Evolutionary conservation across 2,888 invertebrate genomes (phyloP).

Genomic region (Spilarctia lutea): DNA sequence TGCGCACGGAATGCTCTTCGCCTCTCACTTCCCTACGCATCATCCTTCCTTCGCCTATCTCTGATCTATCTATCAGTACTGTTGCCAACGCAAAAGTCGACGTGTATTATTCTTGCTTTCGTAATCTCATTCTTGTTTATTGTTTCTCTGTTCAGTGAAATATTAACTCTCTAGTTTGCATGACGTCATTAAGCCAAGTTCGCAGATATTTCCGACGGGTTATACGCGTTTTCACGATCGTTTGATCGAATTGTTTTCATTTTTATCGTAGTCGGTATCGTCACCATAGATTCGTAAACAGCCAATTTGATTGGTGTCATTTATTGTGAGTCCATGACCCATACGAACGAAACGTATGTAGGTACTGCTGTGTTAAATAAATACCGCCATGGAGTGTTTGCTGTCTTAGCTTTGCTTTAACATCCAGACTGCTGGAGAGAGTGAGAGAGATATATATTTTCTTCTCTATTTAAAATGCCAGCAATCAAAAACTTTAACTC

Average conservation of each 20-base stretch:
- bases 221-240: neutral
- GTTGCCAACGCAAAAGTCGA: too few relatives aligned
- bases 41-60: too few relatives aligned
- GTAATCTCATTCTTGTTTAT: too few relatives aligned
- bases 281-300: neutral
- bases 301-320: neutral
- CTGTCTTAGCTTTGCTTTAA: neutral
- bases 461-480: neutral
- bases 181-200: too few relatives aligned
- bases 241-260: neutral
- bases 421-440: neutral
- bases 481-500: neutral
- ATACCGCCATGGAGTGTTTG: neutral
- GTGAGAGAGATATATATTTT: too few relatives aligned
- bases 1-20: too few relatives aligned
- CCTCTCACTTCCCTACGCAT: too few relatives aligned
- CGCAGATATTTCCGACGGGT: too few relatives aligned
- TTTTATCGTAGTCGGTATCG: neutral
- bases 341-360: neutral
- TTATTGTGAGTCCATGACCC: neutral
- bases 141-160: too few relatives aligned
- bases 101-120: too few relatives aligned
- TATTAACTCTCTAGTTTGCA: too few relatives aligned
- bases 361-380: neutral
- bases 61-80: too few relatives aligned